These are phyloP conservation scores for Diarsia dahlii DNA, from an alignment of 2,888 invertebrate species.

Conservation along the genomic window DNA sequence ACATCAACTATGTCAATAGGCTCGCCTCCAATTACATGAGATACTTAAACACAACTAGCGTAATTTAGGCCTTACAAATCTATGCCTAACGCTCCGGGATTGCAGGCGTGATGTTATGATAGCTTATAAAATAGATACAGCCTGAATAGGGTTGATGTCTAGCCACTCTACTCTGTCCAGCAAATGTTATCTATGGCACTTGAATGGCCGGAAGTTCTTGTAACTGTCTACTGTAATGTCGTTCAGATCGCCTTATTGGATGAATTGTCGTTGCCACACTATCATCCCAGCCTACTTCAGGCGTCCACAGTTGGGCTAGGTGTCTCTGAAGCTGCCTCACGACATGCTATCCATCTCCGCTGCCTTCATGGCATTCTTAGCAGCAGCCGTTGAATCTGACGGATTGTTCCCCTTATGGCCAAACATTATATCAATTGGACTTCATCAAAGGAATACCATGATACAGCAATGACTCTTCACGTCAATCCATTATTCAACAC, in stretches of 20 bases:
- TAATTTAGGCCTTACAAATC: neutral
- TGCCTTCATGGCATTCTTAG: neutral
- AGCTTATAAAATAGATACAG: neutral
- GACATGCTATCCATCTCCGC: neutral
- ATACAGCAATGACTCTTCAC: slow-evolving; percentile 15
- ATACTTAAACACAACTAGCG: too few relatives aligned
- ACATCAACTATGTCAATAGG: neutral
- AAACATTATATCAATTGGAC: neutral
- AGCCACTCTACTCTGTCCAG: neutral
- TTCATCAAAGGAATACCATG: neutral
- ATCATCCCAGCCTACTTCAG: too few relatives aligned
- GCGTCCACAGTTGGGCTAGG: neutral
- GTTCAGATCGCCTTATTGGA: neutral
- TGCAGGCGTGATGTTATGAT: neutral
- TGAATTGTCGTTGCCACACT: neutral
- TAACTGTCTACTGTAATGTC: neutral
- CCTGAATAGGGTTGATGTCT: neutral
- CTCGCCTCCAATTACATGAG: too few relatives aligned
- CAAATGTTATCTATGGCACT: neutral
- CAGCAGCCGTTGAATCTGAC: neutral
- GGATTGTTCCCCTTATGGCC: neutral
- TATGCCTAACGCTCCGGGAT: neutral
- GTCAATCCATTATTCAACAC: slow-evolving; percentile 45
- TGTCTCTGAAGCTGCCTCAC: neutral
- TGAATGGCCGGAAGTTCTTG: neutral